Evolutionary conservation across 1,140 invertebrate genomes (phyloP), one percentile per base, ranked within the genome.

Genomic region (Subanguina moxae): DNA sequence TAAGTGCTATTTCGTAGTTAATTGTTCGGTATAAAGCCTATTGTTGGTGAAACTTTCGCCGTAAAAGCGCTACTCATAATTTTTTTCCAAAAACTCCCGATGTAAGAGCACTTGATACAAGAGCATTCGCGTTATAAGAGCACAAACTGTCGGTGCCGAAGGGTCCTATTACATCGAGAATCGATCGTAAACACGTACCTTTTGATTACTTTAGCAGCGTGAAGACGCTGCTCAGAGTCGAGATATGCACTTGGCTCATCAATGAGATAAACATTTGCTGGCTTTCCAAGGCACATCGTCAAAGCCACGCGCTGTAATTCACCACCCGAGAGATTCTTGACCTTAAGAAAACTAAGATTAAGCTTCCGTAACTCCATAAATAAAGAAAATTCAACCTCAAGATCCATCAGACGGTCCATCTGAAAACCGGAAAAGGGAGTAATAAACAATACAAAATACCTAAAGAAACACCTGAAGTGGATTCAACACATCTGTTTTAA

Each of bases 171-270:
- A n/a, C n/a, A n/a, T n/a, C n/a, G n/a, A n/a, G n/a, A n/a, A n/a
- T n/a, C n/a, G n/a, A n/a, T n/a, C 9, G 28, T 28, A 56, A 78
- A 66, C 58, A 68, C 80, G 74, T 82, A 92, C 90, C 92, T 87
- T 85, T 96, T 97, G 73, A 97, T 97, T 80, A 97, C 95, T 88
- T 98, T 98, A 71, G 96, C 94, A 65, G 94, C 94, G 68, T 97
- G 92, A 38, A 99, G 87, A 96, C 96, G 95, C 85, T 99, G 96
- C 83, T 99, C 96, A 8, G 96, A 99, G 86, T 99, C 96, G 65
- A 99, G 86, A 85, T 99, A 98, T 43, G 96, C 96, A 19, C 94
- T 97, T 0, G 96, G 96, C 85, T 99, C 96, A 84, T 99, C 96
- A 78, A 99, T 93, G 1, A 99, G 87, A 85, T 99, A 99, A 7